These are phyloP conservation scores for Sebastes baramenuke DNA, from an alignment of 2,797 vertebrate species.

Conservation along the genomic window DNA sequence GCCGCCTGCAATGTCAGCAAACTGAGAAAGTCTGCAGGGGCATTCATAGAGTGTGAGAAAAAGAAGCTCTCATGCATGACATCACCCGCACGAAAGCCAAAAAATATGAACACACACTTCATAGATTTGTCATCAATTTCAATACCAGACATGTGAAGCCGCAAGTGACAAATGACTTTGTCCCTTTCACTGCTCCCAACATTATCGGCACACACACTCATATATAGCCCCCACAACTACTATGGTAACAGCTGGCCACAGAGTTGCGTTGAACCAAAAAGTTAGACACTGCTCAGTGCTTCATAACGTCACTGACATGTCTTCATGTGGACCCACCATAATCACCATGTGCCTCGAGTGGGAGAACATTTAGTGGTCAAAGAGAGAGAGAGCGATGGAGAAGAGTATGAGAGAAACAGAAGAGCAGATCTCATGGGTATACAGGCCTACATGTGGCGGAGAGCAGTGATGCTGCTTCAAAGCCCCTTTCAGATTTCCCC, in stretches of 20 bases:
- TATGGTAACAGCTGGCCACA: conserved; percentile 64
- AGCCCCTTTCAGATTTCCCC: conserved; percentile 23
- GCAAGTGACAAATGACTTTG: conserved; percentile 75
- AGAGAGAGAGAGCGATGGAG: conserved; percentile 22
- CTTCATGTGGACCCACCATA: conserved; percentile 69
- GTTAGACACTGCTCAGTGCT: conserved; percentile 48
- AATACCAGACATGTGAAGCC: conserved; percentile 69
- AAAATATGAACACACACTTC: conserved; percentile 43
- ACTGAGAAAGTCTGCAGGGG: conserved; percentile 51
- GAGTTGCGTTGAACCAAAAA: conserved; percentile 54
- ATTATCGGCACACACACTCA: conserved; percentile 12
- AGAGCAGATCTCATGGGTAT: conserved; percentile 17
- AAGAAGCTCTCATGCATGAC: conserved; percentile 59
- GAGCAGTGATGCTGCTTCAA: conserved; percentile 50
- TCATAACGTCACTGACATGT: conserved; percentile 76
- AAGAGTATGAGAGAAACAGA: conserved; percentile 13
- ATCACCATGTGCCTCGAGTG: conserved; percentile 67
- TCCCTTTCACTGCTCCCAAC: conserved; percentile 32
- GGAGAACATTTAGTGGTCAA: conserved; percentile 69
- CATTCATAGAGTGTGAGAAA: conserved; percentile 56
- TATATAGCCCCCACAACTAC: conserved; percentile 22
- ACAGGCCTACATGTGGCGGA: conserved; percentile 29
- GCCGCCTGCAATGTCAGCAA: conserved; percentile 60
- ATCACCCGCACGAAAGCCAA: conserved; percentile 59
- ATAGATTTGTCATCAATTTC: conserved; percentile 72